Conservation (phyloP, 2,113 vertebrate species). For the Puma concolor region DNA sequence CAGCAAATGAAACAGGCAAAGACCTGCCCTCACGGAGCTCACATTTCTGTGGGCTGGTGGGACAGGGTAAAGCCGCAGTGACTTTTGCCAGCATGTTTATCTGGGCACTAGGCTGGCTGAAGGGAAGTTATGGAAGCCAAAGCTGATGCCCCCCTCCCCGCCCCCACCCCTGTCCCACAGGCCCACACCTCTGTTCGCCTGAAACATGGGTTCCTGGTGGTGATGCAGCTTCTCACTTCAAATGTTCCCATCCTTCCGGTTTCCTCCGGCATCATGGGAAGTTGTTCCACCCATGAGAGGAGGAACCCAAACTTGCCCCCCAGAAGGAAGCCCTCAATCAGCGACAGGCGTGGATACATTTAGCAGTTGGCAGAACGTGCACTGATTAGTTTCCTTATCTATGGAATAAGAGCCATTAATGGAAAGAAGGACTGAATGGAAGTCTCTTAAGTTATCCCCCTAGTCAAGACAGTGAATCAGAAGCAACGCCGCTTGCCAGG, state of each 20-base stretch:
- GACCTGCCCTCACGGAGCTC: not conserved
- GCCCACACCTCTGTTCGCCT: not conserved
- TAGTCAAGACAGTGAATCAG: not conserved
- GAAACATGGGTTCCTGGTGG: not conserved
- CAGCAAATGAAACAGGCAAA: not conserved
- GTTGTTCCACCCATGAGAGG: too few relatives aligned
- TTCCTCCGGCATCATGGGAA: too few relatives aligned
- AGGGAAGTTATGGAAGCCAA: too few relatives aligned
- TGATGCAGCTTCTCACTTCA: too few relatives aligned
- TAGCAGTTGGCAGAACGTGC: not conserved
- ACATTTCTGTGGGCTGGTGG: not conserved
- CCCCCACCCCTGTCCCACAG: not conserved
- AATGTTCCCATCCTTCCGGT: too few relatives aligned
- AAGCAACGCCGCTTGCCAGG: not conserved
- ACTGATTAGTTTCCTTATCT: not conserved
- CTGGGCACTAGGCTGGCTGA: not conserved
- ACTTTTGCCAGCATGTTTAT: not conserved
- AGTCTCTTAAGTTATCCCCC: not conserved
- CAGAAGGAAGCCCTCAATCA: too few relatives aligned
- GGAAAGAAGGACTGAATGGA: not conserved
- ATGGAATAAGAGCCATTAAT: not conserved
- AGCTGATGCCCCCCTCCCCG: accelerated
- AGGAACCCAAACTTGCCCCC: too few relatives aligned
- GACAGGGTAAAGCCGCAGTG: not conserved
- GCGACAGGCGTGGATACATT: not conserved